Evolutionary conservation across 2,888 invertebrate species (phyloP), one percentile per base, ranked within the genome.

Genomic region (Thymelicus lineola): DNA sequence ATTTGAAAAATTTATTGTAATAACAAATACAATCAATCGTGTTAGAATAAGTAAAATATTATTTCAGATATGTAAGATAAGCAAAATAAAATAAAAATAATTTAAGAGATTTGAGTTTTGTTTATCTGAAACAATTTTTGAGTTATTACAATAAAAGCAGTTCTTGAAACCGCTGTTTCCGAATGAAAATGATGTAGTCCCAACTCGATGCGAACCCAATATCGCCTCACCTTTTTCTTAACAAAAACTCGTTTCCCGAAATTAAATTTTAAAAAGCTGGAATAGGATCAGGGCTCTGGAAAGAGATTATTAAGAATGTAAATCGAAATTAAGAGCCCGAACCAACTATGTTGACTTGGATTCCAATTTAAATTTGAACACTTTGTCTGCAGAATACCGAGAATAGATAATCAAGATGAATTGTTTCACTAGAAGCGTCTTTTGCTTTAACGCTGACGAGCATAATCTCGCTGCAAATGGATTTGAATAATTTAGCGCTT

Each of bases 361-460:
- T 78, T 84, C 77, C 82, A 84, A 85, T 86, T 86, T 84, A 83
- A 86, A 86, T 87, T 83, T 80, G 83, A 81, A 81, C 81, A 84
- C 82, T 84, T 84, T 84, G 82, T 80, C 82, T 79, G 76, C 74
- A 74, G 85, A 83, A 86, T 86, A 84, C 79, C 79, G 82, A 55
- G 55, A 86, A 81, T 80, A 80, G 79, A 81, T 75, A 70, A 74
- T 66, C 71, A 70, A 71, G 50, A 72, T 71, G 62, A 66, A 72
- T 72, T 75, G 55, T 72, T 71, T 53, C 15, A 57, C 77, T 80
- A 72, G 80, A 83, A 78, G 71, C 63, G 70, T 38, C 66, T 67
- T 70, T 64, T 65, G 76, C 42, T 15, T 58, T 60, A n/a, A 53
- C 63, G 69, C 69, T 70, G 69, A 70, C 63, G 64, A 70, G 69